phyloP scores from a whole-genome alignment of 2,113 vertebrate species.

The Labrus mixtus region DNA sequence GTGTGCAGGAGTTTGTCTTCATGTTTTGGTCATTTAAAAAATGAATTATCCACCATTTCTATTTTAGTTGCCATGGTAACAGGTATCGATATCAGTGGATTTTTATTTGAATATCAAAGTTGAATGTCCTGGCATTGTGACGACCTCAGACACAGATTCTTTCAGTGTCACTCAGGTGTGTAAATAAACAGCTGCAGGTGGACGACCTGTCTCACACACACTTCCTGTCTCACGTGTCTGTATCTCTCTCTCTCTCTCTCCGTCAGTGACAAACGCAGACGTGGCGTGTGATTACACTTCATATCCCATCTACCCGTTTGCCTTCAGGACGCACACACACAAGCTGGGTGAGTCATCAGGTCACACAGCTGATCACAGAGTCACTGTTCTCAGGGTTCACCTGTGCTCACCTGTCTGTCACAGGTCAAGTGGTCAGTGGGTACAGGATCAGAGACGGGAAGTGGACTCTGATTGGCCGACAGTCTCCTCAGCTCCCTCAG shows the following conservation, averaged over 20 bases:
- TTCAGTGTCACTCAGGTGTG: too few species aligned
- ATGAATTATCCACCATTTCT: too few species aligned
- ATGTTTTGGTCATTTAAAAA: too few species aligned
- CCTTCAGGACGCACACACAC: constrained; percentile 97
- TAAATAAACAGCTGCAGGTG: not conserved
- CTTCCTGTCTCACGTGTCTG: not conserved
- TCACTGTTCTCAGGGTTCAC: not conserved
- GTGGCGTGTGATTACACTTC: constrained; percentile 91
- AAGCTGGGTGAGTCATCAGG: constrained; percentile 86
- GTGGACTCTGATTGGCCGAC: constrained; percentile 93
- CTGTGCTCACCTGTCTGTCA: constrained; percentile 38
- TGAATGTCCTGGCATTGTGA: too few species aligned
- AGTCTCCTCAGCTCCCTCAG: constrained; percentile 97
- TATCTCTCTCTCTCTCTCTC: constrained; percentile 34
- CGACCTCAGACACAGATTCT: too few species aligned
- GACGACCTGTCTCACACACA: too few species aligned
- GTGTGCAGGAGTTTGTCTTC: too few species aligned
- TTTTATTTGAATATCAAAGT: too few species aligned
- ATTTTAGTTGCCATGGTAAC: too few species aligned
- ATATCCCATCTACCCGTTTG: constrained; percentile 94
- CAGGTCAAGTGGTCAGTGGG: constrained; percentile 96
- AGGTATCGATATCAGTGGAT: too few species aligned
- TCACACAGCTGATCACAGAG: not conserved
- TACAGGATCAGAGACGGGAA: constrained; percentile 93
- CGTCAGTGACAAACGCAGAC: constrained; percentile 91